Evolutionary conservation across 2,888 invertebrate species (phyloP), one percentile per base, ranked within the genome.

Genomic region (Antitype chi): DNA sequence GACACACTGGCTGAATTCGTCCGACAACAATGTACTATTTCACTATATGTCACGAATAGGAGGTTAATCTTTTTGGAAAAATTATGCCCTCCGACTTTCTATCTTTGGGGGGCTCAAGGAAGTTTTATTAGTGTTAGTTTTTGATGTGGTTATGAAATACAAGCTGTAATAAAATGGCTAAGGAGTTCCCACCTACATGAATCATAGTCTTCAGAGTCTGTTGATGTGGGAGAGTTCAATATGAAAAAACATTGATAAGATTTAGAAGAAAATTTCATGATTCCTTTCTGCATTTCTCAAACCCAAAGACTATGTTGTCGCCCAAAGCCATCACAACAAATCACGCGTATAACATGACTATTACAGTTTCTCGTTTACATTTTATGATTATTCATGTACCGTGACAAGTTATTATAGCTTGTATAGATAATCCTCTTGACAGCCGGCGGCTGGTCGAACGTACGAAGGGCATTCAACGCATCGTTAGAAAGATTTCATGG

Each of bases 1-100:
- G 88, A 88, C 88, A 89, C 82, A 87, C 80, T 88, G 79, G 74
- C 87, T 80, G 78, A 79, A 80, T 82, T 86, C 57, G 67, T 74
- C 63, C 67, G 76, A 83, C 76, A 86, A 88, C 83, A 82, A 78
- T 79, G 70, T 81, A 76, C 76, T 74, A 80, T 74, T 71, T 60
- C 63, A 63, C 68, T 79, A 70, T 43, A 80, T 76, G 52, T 74
- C 85, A 76, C 74, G 70, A 76, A 25, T 38, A 59, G 74, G 76
- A 73, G 71, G 84, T 84, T 81, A 78, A 76, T 70, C n/a, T 74
- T 63, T 76, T 38, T n/a, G 25, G 38, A 43, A 71, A 77, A 77
- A 49, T 25, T 28, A 64, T 70, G 7, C 55, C 38, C 23, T 59
- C 52, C 1, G n/a, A 9, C 43, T 52, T 47, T 20, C 11, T 11